Base-by-base conservation (phyloP, 2,888 invertebrate species). In the Melanostoma mellinum region DNA sequence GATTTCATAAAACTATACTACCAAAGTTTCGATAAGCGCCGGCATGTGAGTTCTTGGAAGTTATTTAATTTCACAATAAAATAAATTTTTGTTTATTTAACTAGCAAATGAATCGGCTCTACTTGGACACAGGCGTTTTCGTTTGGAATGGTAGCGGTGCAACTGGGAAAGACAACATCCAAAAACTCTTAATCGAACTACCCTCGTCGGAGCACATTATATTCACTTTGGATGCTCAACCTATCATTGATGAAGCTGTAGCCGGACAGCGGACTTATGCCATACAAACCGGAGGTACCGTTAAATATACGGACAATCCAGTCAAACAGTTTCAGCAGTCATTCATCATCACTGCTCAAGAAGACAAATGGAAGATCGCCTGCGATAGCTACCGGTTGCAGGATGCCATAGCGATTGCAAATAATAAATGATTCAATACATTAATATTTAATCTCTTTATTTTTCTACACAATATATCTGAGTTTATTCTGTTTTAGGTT, bases 121-220 rank as follows among this genome's bases (percentile, higher is more conserved):
- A 98, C 89, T 92, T 97, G 87, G 97, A 97, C 55, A 94, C 94
- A 33, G 97, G 96, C 4, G 92, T 95, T n/a, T 92, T 98, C 65
- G 95, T 97, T 53, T 99, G 98, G 98, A 98, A 98, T 92, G 98
- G 98, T 36, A 97, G 97, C 91, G 95, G 95, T 4, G 93, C 96
- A 0, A 94, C 93, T 68, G 97, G 97, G 4, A 95, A 94, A 88
- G 96, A 96, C 42, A 94, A 94, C 82, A 97, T 99, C 73, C 95
- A 96, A 88, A 96, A 96, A 88, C 98, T 97, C 89, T 94, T 96
- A 85, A 94, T 95, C 89, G 95, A 96, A 86, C 92, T 98, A 73
- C 98, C 98, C 2, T 91, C 94, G 0, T 95, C 97, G 30, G 95
- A 95, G 86, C 97, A 98, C 89, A 92, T 92, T 3, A 88, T 98